Percentiles rank a stretch among this genome's conserved stretches.
phyloP scores from a whole-genome alignment of 2,888 invertebrate species.

The Hyposoter didymator region DNA sequence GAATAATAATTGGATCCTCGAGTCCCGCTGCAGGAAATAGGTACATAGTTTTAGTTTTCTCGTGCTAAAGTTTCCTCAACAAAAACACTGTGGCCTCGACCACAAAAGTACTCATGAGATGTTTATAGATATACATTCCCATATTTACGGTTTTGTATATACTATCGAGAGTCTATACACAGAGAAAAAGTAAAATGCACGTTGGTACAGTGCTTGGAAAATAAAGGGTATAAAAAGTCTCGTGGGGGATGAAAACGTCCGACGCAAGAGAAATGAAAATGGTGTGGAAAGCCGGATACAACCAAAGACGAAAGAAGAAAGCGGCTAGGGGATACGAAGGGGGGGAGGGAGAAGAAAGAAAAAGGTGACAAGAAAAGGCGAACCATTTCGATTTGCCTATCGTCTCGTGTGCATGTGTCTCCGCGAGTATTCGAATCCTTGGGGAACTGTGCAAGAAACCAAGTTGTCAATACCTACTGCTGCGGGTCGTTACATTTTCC shows the following conservation, averaged over 20 bases:
- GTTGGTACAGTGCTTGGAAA: not conserved
- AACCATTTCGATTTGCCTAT: slow-evolving; percentile 65
- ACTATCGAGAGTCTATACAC: not conserved
- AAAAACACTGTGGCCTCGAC: not conserved
- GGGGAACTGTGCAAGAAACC: slow-evolving; percentile 51
- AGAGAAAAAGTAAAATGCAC: slow-evolving; percentile 6
- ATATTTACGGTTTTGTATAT: not conserved
- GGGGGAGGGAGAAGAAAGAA: slow-evolving; percentile 4
- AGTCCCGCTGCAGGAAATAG: not conserved
- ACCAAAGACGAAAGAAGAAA: slow-evolving; percentile 15
- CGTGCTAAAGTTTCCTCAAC: not conserved
- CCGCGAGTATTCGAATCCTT: slow-evolving; percentile 53
- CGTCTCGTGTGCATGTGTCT: slow-evolving; percentile 2
- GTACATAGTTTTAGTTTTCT: not conserved
- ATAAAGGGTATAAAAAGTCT: slow-evolving; percentile 34
- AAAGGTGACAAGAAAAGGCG: slow-evolving; percentile 39
- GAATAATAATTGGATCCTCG: not conserved
- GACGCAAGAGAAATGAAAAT: slow-evolving; percentile 39
- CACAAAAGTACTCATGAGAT: not conserved
- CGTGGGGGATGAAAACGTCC: slow-evolving; percentile 43
- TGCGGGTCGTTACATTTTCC: slow-evolving; percentile 4
- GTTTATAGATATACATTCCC: not conserved
- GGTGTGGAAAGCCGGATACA: slow-evolving; percentile 34
- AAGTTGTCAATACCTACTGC: slow-evolving; percentile 57
- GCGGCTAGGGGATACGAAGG: slow-evolving; percentile 32